Conservation (phyloP, 2,113 vertebrate genomes). For the Peromyscus californicus region DNA sequence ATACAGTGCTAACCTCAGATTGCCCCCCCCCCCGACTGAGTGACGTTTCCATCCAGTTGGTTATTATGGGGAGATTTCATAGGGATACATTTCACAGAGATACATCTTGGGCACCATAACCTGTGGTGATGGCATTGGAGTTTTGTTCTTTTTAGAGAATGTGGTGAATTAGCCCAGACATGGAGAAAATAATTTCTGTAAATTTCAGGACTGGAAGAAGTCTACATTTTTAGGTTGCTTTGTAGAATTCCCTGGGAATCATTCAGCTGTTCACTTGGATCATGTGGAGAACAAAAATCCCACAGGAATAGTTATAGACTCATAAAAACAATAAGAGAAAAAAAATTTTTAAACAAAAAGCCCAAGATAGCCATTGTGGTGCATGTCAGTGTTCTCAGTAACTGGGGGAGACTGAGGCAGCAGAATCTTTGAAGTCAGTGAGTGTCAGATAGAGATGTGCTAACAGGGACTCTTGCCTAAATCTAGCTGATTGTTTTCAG, state of each 20-base stretch:
- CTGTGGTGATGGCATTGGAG: not conserved
- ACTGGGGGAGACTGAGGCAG: not conserved
- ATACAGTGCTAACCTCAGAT: not conserved
- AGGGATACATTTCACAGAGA: not conserved
- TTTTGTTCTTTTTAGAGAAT: not conserved
- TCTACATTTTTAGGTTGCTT: not conserved
- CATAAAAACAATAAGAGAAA: not conserved
- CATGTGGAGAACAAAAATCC: not conserved
- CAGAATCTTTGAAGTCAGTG: not conserved
- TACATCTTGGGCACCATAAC: not conserved
- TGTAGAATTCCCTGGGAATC: not conserved
- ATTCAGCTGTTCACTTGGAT: not conserved
- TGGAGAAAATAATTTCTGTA: not conserved
- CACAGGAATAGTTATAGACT: not conserved
- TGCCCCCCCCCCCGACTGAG: not conserved
- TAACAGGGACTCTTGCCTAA: not conserved
- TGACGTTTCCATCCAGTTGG: not conserved
- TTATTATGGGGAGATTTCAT: conserved; percentile 4
- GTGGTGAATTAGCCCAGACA: no score
- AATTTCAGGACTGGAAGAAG: not conserved
- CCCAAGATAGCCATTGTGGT: not conserved
- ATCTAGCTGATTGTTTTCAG: not conserved
- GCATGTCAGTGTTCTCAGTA: not conserved
- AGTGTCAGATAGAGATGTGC: no score
- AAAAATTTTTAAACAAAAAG: not conserved